Evolutionary conservation across 2,113 vertebrate species (phyloP).

Genomic region (Odobenus rosmarus): DNA sequence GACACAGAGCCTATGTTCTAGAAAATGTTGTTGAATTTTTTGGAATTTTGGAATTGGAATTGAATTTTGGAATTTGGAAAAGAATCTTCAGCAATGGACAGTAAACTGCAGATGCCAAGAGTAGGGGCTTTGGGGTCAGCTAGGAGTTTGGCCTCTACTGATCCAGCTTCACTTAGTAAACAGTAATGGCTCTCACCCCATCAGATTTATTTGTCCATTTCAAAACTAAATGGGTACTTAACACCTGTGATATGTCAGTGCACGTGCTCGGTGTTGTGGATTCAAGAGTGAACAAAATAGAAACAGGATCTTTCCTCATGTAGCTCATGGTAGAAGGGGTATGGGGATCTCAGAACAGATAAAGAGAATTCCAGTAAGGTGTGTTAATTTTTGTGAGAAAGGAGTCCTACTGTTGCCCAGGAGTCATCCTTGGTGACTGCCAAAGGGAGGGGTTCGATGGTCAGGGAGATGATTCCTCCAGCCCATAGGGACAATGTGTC

Average conservation of each 20-base stretch:
- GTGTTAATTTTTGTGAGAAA: neutral
- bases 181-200: neutral
- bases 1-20: neutral
- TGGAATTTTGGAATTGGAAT: neutral
- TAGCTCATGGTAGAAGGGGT: neutral
- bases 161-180: neutral
- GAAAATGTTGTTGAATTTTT: neutral
- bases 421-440: neutral
- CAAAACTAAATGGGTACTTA: neutral
- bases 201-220: constrained; percentile 12
- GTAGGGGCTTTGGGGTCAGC: neutral
- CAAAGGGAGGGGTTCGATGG: neutral
- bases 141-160: neutral
- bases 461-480: neutral
- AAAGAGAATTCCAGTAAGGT: neutral
- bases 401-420: neutral
- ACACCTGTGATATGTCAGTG: neutral
- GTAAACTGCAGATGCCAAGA: neutral
- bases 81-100: neutral
- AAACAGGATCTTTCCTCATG: neutral
- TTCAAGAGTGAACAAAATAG: neutral
- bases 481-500: neutral
- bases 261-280: neutral
- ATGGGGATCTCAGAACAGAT: neutral
- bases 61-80: neutral